phyloP scores from a whole-genome alignment of 1,140 invertebrate genomes.

The Leptestheria dahalacensis region DNA sequence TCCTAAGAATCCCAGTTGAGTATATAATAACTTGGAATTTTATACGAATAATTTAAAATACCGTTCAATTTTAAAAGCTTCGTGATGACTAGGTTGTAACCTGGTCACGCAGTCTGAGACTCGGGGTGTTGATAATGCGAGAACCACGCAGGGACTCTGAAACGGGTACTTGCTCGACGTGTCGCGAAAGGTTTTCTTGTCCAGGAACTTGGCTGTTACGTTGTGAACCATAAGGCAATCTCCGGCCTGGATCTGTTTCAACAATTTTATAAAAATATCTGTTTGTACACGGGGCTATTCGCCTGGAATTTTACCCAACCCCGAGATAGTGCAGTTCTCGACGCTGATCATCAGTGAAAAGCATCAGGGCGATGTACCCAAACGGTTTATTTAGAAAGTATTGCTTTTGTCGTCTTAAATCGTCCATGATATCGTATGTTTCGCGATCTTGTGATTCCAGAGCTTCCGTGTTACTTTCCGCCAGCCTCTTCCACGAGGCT shows the following conservation, averaged over 20 bases:
- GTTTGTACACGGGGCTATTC: background rate
- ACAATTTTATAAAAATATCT: background rate
- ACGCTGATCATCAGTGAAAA: too few relatives aligned
- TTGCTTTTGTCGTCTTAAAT: too few relatives aligned
- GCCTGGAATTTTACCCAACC: too few relatives aligned
- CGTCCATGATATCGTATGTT: too few relatives aligned
- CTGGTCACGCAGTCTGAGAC: background rate
- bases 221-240: background rate
- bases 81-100: background rate
- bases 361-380: too few relatives aligned
- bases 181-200: background rate
- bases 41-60: background rate
- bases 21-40: background rate
- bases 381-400: too few relatives aligned
- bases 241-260: background rate
- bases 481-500: too few relatives aligned
- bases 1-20: too few relatives aligned
- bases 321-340: too few relatives aligned
- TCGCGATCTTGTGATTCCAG: too few relatives aligned
- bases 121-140: background rate
- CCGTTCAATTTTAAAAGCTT: conserved; percentile 2
- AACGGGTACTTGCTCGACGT: background rate
- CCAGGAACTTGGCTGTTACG: background rate
- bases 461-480: too few relatives aligned
- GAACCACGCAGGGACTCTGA: background rate